phyloP scores from a whole-genome alignment of 2,888 invertebrate species.

The Pheosia tremula region DNA sequence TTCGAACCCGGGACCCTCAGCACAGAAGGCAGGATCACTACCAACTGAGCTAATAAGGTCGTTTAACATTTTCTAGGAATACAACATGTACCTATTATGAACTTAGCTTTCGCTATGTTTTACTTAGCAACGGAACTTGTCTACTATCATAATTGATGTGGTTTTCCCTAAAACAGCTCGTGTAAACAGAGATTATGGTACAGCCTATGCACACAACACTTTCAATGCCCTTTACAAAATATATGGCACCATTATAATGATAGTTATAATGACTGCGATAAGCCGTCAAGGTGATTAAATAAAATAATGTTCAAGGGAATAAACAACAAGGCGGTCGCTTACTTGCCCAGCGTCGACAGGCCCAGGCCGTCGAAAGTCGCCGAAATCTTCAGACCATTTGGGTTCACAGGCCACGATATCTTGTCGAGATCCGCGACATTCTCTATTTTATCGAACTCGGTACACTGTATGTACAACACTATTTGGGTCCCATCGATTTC shows the following conservation, averaged over 20 bases:
- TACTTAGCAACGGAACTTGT: constrained; percentile 1
- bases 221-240: constrained; percentile 47
- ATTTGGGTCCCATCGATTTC: constrained; percentile 69
- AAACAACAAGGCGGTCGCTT: constrained; percentile 42
- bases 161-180: constrained; percentile 36
- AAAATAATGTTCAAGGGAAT: constrained; percentile 20
- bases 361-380: constrained; percentile 74
- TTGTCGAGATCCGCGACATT: constrained; percentile 73
- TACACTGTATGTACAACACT: constrained; percentile 76
- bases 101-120: background rate
- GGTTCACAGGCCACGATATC: constrained; percentile 75
- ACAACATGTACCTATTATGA: background rate
- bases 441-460: constrained; percentile 66
- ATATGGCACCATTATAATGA: constrained; percentile 26
- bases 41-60: too few species aligned
- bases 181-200: constrained; percentile 46
- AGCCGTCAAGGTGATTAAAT: constrained; percentile 52
- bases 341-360: constrained; percentile 74
- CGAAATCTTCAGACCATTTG: constrained; percentile 72
- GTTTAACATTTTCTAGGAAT: background rate
- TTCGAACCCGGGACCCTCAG: too few species aligned
- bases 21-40: too few species aligned
- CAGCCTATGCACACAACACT: constrained; percentile 35
- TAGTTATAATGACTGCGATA: constrained; percentile 44
- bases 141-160: constrained; percentile 11